Evolutionary conservation across 2,113 vertebrate genomes (phyloP).

Genomic region (Fulica atra): DNA sequence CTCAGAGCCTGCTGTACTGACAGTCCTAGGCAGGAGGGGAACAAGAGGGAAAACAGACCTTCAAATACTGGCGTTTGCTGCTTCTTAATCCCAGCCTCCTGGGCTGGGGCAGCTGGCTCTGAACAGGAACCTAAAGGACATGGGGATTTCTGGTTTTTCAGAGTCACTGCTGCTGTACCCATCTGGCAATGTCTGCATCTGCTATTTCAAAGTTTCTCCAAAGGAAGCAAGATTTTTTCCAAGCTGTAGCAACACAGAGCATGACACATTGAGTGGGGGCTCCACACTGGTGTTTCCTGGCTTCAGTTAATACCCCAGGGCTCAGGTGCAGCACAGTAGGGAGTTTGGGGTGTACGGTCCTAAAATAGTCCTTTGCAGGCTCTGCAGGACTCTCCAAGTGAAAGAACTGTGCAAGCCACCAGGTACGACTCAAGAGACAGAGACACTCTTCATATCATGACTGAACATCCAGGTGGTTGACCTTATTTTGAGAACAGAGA

Average conservation of each 20-base stretch:
- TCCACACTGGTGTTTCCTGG: neutral
- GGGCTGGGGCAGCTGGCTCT: neutral
- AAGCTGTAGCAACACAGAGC: neutral
- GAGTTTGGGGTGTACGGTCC: accelerated
- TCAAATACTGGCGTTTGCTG: neutral
- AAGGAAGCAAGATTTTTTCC: neutral
- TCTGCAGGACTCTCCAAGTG: accelerated
- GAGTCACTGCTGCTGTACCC: neutral
- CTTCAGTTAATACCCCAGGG: neutral
- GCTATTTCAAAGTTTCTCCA: neutral
- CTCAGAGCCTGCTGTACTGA: neutral
- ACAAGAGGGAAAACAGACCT: neutral
- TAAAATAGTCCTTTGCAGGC: accelerated
- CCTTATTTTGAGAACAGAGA: neutral
- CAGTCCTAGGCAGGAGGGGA: neutral
- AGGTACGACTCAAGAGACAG: neutral
- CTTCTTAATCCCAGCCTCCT: neutral
- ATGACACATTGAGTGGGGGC: neutral
- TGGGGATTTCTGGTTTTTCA: neutral
- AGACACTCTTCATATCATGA: accelerated
- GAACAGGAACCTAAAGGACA: neutral
- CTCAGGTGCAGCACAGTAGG: neutral
- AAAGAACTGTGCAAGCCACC: neutral
- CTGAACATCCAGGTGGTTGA: neutral
- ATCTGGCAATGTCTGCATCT: neutral